Base-by-base conservation (phyloP, 2,888 invertebrate species). In the Hydrotaea diabolus region DNA sequence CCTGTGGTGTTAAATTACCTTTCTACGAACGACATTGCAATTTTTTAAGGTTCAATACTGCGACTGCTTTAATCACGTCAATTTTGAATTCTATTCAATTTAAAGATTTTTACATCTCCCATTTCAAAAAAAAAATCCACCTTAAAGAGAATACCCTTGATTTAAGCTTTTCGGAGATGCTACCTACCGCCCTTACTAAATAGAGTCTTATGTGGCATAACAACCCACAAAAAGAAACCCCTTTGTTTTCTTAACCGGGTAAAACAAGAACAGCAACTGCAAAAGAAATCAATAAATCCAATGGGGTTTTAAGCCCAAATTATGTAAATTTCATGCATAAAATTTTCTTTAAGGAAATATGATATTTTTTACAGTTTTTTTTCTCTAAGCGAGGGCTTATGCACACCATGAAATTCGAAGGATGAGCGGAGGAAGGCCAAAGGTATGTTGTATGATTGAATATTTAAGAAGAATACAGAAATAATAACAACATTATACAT, bases 391-490 rank as follows among this genome's bases (percentile, higher is more conserved):
- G 15, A 59, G 1, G 31, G 21, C 1, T n/a, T n/a, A n/a, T 0
- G 55, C 31, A 36, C 36, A 39, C 9, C 43, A 59, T 15, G 3
- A 23, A 49, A 57, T 36, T 9, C 31, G 15, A 23, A 46, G 59
- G 23, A 13, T 46, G 13, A 11, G 26, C 11, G 19, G 36, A 19
- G 31, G 31, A 36, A 39, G 9, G 17, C 36, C 19, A 55, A 59
- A 88, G 87, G 87, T 88, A 66, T 39, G n/a, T n/a, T n/a, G 13
- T 43, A 43, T 89, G 86, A 89, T 82, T 83, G 87, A 86, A 86
- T 87, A 87, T 82, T 85, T 86, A 80, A 85, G 73, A 85, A 72
- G 75, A 78, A 87, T 76, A 77, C 74, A 64, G 64, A 86, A 84
- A 55, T 77, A 86, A 57, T 11, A 39, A 39, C 39, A 8, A 39